These are phyloP conservation scores for Pygoscelis adeliae DNA, from an alignment of 2,113 vertebrate species.

Conservation along the genomic window DNA sequence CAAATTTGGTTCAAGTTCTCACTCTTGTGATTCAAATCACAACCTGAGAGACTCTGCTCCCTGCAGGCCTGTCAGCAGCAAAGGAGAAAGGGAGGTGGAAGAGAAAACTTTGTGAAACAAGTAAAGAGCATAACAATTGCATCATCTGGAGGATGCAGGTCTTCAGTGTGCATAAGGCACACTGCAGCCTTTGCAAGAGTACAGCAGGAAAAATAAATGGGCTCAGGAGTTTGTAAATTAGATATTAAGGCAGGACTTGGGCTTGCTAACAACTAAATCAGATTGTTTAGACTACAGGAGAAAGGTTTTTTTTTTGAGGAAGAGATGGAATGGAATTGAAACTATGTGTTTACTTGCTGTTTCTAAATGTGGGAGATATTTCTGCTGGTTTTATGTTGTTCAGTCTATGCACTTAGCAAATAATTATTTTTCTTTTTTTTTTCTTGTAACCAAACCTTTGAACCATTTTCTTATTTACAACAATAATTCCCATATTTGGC, in stretches of 20 bases:
- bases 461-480: background rate
- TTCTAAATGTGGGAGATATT: background rate
- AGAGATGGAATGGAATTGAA: background rate
- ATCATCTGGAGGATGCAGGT: background rate
- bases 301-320: background rate
- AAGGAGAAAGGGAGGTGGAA: background rate
- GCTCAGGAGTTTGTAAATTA: background rate
- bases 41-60: background rate
- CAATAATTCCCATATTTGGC: background rate
- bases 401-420: background rate
- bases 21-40: conserved; percentile 53
- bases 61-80: background rate
- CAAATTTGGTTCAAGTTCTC: conserved; percentile 40
- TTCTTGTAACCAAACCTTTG: background rate
- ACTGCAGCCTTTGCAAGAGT: background rate
- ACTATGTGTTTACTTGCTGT: background rate
- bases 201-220: background rate
- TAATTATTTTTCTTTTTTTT: background rate
- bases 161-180: background rate
- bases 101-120: background rate
- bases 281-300: conserved; percentile 29
- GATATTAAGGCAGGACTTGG: background rate
- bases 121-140: background rate
- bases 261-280: background rate
- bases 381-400: background rate